Percentiles rank a stretch among this genome's conserved stretches.
phyloP scores from a whole-genome alignment of 2,113 vertebrate genomes.

The Catagonus wagneri region DNA sequence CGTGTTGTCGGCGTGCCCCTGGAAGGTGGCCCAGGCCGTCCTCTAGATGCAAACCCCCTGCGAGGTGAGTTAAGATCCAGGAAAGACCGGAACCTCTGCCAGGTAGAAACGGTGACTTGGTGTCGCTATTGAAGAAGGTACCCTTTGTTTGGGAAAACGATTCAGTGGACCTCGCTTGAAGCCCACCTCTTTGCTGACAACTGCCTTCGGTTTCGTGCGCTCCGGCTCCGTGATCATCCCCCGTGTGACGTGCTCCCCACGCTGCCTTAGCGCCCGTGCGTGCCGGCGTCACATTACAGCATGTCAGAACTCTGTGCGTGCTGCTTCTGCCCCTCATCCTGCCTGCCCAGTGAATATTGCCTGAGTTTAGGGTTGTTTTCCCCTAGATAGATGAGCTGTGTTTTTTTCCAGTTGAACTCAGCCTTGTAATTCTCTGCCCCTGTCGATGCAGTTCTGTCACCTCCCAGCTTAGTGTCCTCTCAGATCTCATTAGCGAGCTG shows the following conservation, averaged over 20 bases:
- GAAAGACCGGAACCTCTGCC: background rate
- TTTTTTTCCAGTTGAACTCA: slow-evolving; percentile 60
- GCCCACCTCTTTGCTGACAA: background rate
- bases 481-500: slow-evolving; percentile 72
- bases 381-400: background rate
- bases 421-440: slow-evolving; percentile 41
- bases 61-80: background rate
- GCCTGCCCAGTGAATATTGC: background rate
- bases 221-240: background rate
- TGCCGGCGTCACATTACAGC: background rate
- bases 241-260: background rate
- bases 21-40: background rate
- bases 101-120: background rate
- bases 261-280: background rate
- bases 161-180: background rate
- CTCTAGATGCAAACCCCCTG: background rate
- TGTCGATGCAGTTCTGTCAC: background rate
- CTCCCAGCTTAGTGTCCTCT: slow-evolving; percentile 51
- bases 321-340: background rate
- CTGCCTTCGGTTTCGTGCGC: background rate
- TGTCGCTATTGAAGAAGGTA: background rate
- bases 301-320: background rate
- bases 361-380: slow-evolving; percentile 13
- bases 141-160: background rate
- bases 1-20: background rate